Evolutionary conservation across 2,113 vertebrate genomes (phyloP).

Genomic region (Microtus pennsylvanicus): DNA sequence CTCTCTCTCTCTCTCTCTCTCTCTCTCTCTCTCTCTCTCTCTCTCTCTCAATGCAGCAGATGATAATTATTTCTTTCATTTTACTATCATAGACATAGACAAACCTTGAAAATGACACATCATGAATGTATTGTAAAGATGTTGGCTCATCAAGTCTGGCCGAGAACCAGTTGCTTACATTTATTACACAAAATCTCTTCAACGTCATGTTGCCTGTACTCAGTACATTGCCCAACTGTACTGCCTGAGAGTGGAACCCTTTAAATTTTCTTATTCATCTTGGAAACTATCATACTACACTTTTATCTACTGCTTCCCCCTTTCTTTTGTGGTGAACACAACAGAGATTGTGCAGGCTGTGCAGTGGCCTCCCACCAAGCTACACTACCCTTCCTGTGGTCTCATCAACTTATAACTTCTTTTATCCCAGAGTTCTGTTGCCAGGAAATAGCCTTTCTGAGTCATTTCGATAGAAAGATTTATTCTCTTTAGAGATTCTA

Average conservation of each 20-base stretch:
- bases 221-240: neutral
- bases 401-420: neutral
- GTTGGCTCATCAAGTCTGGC: neutral
- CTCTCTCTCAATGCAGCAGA: neutral
- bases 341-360: no score
- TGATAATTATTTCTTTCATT: slow-evolving; percentile 7
- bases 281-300: neutral
- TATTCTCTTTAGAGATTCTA: neutral
- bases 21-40: neutral
- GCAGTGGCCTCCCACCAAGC: neutral
- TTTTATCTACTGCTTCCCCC: neutral
- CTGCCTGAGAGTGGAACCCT: neutral
- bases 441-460: slow-evolving; percentile 8
- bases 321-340: neutral
- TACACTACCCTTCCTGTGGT: neutral
- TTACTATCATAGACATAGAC: neutral
- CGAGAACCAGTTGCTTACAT: neutral
- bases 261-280: neutral
- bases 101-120: neutral
- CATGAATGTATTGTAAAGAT: slow-evolving; percentile 8
- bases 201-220: neutral
- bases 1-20: neutral
- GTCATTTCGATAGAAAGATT: slow-evolving; percentile 20
- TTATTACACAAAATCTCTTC: neutral
- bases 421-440: neutral